These are phyloP conservation scores for Varanus salvator DNA, from an alignment of 2,113 vertebrate genomes.

Conservation along the genomic window DNA sequence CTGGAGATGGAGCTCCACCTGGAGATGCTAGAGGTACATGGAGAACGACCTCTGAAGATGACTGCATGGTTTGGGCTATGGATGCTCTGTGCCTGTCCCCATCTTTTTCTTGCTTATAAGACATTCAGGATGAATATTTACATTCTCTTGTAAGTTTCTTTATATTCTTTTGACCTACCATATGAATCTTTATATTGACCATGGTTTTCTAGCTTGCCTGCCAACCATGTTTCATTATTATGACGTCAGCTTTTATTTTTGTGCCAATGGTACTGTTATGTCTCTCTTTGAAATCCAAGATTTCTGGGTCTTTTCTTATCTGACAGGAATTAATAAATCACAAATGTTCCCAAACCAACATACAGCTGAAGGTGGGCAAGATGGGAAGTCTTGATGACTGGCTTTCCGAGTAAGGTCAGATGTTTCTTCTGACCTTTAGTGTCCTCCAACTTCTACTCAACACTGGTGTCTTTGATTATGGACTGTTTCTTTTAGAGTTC, in stretches of 20 bases:
- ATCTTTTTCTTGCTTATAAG: background rate
- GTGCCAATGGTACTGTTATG: slow-evolving; percentile 46
- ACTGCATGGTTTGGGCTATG: background rate
- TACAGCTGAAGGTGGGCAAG: slow-evolving; percentile 52
- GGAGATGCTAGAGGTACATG: background rate
- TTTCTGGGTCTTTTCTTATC: slow-evolving; percentile 44
- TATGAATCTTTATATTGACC: slow-evolving; percentile 30
- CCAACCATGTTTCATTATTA: slow-evolving; percentile 56
- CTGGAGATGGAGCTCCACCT: background rate
- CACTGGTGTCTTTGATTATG: slow-evolving; percentile 51
- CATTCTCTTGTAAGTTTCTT: background rate
- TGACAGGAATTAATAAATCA: slow-evolving; percentile 66
- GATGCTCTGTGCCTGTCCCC: too few species aligned
- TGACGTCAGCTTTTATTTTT: slow-evolving; percentile 67
- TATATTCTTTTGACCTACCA: slow-evolving; percentile 25
- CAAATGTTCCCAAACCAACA: slow-evolving; percentile 64
- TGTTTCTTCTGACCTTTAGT: slow-evolving; percentile 29
- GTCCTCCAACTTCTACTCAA: slow-evolving; percentile 59
- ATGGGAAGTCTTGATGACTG: slow-evolving; percentile 35
- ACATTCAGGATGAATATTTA: background rate
- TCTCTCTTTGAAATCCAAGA: slow-evolving; percentile 64
- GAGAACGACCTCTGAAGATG: background rate
- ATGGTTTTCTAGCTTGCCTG: slow-evolving; percentile 43
- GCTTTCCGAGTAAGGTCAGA: slow-evolving; percentile 40
- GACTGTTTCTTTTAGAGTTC: slow-evolving; percentile 57